Conservation (phyloP, 1,140 invertebrate species). For the Formica exsecta region DNA sequence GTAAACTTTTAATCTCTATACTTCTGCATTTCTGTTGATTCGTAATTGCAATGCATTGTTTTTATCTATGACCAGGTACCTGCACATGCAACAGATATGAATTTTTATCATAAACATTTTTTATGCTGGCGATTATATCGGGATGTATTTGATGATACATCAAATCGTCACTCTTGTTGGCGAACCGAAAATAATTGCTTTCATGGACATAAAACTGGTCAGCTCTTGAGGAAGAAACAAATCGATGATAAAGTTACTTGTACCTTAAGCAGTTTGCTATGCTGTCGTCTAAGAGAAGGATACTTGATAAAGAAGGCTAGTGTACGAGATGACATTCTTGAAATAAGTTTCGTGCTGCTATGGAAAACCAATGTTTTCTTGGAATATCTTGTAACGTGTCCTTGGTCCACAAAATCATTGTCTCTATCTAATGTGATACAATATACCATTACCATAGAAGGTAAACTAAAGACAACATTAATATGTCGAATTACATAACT, state of each 20-base stretch:
- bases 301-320: conserved; percentile 90
- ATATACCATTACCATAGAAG: conserved; percentile 88
- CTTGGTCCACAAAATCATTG: conserved; percentile 88
- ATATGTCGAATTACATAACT: conserved; percentile 9
- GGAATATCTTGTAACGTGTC: conserved; percentile 89
- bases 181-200: conserved; percentile 88
- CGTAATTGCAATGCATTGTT: conserved; percentile 8
- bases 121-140: conserved; percentile 92
- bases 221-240: conserved; percentile 90
- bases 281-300: conserved; percentile 92
- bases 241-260: conserved; percentile 89
- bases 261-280: conserved; percentile 90
- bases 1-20: conserved; percentile 56
- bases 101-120: conserved; percentile 91
- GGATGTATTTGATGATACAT: conserved; percentile 67
- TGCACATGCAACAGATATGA: conserved; percentile 87
- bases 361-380: conserved; percentile 93
- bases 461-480: conserved; percentile 81
- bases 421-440: conserved; percentile 86
- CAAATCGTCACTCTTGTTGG: conserved; percentile 83
- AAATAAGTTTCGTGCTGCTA: conserved; percentile 90
- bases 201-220: conserved; percentile 87
- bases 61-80: conserved; percentile 79
- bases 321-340: conserved; percentile 88
- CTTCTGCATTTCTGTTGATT: too few species aligned